Evolutionary conservation across 2,797 vertebrate species (phyloP), one percentile per base, ranked within the genome.

Genomic region (Antennarius maculatus): DNA sequence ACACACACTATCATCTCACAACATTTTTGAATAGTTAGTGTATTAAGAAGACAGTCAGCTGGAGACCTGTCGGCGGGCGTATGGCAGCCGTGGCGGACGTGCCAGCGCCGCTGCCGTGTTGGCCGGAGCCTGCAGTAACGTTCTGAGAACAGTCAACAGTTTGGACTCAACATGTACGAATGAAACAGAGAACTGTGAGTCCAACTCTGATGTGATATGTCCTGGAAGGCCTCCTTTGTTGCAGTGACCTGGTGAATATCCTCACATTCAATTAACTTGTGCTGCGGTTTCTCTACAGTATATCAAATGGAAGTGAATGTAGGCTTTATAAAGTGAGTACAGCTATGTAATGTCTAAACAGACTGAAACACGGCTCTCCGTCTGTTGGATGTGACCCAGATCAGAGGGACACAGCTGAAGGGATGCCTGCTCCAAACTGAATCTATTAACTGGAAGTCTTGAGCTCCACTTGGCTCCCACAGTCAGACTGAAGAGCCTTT

Each of bases 401-500:
- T 64, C 54, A 42, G 61, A 64, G 64, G 61, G 69, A 72, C 62
- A 17, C 48, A 14, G 48, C 59, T 68, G 45, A 76, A 73, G 56
- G 27, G 49, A 76, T 43, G 61, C 34, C 23, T 47, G 56, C 54
- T 77, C 34, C 39, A 41, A 71, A 52, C 48, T 43, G 64, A 60
- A 77, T 69, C 81, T 68, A 70, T 81, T 76, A 86, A 79, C 66
- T 62, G 17, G 8, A n/a, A 69, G 49, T 50, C 61, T 48, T 17
- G 51, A 68, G 68, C 70, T 77, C 15, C 53, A 62, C 76, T 86
- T 55, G 4, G 69, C 79, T 87, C 80, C 74, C 76, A 77, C 79
- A 80, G 77, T 79, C 62, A 0, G 34, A 69, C 70, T 76, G 83
- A 90, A 85, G 81, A 82, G 80, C 55, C 66, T 74, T 88, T 89